phyloP scores from a whole-genome alignment of 2,888 invertebrate genomes.

The Atherix ibis region DNA sequence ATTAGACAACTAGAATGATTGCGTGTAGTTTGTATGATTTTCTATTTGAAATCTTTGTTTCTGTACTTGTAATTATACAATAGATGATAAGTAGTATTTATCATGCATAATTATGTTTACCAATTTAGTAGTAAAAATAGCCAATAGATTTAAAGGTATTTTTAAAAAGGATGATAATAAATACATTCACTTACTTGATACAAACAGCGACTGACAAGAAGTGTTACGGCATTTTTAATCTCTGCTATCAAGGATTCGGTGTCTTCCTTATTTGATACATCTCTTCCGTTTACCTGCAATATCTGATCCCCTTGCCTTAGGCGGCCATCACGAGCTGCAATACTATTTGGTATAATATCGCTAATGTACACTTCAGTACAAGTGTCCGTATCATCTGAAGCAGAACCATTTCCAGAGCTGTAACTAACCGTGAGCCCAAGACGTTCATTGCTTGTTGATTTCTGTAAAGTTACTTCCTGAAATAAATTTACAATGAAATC shows the following conservation, averaged over 20 bases:
- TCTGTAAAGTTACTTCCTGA: constrained; percentile 48
- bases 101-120: too few species aligned
- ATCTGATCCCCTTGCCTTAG: constrained; percentile 41
- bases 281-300: constrained; percentile 40
- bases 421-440: constrained; percentile 53
- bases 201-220: constrained; percentile 38
- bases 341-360: constrained; percentile 39
- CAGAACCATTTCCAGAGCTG: constrained; percentile 33
- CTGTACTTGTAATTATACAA: too few species aligned
- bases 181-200: constrained; percentile 32
- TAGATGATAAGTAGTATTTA: too few species aligned
- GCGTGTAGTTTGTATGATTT: too few species aligned
- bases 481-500: too few species aligned
- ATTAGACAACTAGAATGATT: too few species aligned
- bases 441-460: constrained; percentile 41
- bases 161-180: too few species aligned
- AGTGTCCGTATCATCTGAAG: constrained; percentile 23
- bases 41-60: too few species aligned
- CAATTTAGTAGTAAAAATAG: too few species aligned
- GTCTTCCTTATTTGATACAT: constrained; percentile 38
- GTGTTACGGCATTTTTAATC: constrained; percentile 37
- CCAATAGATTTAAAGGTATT: too few species aligned
- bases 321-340: constrained; percentile 39
- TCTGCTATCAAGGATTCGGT: constrained; percentile 38
- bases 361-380: constrained; percentile 44